phyloP scores from a whole-genome alignment of 2,888 invertebrate genomes.

The Coecobrya sp. region DNA sequence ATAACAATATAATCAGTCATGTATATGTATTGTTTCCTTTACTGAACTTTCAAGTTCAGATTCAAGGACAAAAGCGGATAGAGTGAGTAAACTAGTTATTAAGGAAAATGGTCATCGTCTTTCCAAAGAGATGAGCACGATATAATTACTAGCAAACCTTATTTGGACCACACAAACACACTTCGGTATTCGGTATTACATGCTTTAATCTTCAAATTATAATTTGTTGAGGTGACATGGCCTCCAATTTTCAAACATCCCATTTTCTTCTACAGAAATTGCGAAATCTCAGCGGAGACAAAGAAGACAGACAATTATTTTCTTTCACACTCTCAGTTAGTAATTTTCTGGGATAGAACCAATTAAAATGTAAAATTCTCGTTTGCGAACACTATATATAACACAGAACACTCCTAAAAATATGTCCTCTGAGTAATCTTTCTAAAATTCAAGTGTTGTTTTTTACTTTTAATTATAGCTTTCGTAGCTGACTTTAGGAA shows the following conservation, averaged over 20 bases:
- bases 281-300: conserved; percentile 35
- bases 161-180: conserved; percentile 59
- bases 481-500: conserved; percentile 35
- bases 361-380: conserved; percentile 67
- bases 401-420: background rate
- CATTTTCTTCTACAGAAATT: conserved; percentile 30
- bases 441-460: background rate
- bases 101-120: conserved; percentile 34
- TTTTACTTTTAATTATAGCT: conserved; percentile 9
- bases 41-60: conserved; percentile 34
- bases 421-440: background rate
- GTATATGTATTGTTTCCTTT: background rate
- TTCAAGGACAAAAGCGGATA: conserved; percentile 39
- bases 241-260: conserved; percentile 38
- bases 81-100: conserved; percentile 49
- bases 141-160: conserved; percentile 63
- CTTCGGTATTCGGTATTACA: conserved; percentile 23
- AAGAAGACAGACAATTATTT: conserved; percentile 1
- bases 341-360: background rate
- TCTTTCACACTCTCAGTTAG: background rate
- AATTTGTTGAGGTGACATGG: conserved; percentile 5
- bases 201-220: background rate
- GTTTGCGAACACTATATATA: conserved; percentile 4
- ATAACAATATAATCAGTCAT: conserved; percentile 39
- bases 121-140: conserved; percentile 27